These are phyloP conservation scores for Oreortyx pictus DNA, from an alignment of 2,797 vertebrate species.

Conservation along the genomic window DNA sequence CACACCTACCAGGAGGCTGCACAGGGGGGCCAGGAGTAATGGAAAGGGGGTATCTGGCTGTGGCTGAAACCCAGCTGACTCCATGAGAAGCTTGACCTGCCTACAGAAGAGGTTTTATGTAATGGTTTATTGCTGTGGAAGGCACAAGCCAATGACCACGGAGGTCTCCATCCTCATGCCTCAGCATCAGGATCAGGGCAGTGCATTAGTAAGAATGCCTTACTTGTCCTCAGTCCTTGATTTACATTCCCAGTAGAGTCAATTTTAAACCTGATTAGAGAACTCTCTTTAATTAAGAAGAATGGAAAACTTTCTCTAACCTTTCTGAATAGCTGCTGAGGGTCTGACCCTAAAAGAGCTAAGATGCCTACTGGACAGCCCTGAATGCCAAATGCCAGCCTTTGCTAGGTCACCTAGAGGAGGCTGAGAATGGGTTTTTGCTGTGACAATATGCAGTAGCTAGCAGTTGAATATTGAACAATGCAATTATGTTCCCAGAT, in stretches of 20 bases:
- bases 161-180: neutral
- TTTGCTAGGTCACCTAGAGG: neutral
- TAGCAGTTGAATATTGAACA: neutral
- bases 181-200: neutral
- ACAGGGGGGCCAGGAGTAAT: neutral
- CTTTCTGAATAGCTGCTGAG: neutral
- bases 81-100: neutral
- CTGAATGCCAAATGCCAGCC: neutral
- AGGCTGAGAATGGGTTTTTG: neutral
- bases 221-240: neutral
- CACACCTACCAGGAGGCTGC: neutral
- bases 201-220: neutral
- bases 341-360: neutral
- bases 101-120: neutral
- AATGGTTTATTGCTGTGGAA: neutral
- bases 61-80: neutral
- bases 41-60: neutral
- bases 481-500: neutral
- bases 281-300: neutral
- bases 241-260: rapidly evolving
- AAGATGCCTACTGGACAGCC: neutral
- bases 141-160: neutral
- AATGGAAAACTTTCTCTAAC: neutral
- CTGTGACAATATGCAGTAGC: neutral
- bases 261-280: neutral